Evolutionary conservation across 2,113 vertebrate genomes (phyloP).

Genomic region (Tamias sibiricus): DNA sequence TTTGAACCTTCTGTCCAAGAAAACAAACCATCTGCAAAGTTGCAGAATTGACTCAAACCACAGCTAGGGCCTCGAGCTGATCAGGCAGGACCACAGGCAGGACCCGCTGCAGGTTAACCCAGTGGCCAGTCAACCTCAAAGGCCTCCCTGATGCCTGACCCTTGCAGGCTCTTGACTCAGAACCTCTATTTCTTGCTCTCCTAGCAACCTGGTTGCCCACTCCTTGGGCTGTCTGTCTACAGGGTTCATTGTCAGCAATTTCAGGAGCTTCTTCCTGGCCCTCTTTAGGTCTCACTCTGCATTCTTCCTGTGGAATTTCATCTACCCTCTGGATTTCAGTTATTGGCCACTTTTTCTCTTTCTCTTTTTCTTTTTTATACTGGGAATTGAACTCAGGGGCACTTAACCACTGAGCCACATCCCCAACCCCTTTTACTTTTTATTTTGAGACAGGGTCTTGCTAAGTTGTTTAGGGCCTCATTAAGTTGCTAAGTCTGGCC

Average conservation of each 20-base stretch:
- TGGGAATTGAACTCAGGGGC: too few relatives aligned
- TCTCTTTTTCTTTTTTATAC: too few relatives aligned
- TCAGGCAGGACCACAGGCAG: not conserved
- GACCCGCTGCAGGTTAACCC: not conserved
- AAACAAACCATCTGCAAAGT: not conserved
- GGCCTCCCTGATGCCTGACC: not conserved
- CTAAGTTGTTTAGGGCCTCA: too few relatives aligned
- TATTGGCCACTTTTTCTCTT: not conserved
- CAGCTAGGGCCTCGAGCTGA: not conserved
- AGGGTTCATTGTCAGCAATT: not conserved
- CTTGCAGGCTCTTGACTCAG: not conserved
- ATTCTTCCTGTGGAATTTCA: not conserved
- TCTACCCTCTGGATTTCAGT: not conserved
- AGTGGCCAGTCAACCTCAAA: not conserved
- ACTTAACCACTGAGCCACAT: too few relatives aligned
- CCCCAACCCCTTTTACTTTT: too few relatives aligned
- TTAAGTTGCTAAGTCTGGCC: too few relatives aligned
- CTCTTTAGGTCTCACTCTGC: not conserved
- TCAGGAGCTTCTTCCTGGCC: not conserved
- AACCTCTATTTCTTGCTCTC: not conserved
- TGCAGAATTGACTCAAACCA: not conserved
- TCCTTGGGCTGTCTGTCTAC: not conserved
- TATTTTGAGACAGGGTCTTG: too few relatives aligned
- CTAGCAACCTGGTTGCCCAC: not conserved
- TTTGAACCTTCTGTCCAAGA: slow-evolving; percentile 31